Evolutionary conservation across 53 echinoderm and acorn worm species (phyloP).

Genomic region (Crossaster papposus): DNA sequence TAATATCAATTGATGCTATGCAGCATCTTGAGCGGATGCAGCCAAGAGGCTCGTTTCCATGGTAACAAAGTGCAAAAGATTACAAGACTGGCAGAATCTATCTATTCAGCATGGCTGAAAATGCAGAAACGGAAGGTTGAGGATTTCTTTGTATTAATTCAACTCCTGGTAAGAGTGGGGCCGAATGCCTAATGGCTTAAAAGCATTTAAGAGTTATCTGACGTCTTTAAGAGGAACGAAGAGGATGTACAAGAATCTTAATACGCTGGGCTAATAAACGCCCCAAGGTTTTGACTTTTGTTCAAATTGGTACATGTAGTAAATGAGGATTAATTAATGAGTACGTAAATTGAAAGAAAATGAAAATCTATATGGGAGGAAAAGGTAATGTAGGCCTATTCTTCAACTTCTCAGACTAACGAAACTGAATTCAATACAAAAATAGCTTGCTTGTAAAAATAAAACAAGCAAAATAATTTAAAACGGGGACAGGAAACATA

Average conservation of each 20-base stretch:
- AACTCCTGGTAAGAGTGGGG: not conserved
- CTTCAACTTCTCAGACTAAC: not conserved
- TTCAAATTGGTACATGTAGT: not conserved
- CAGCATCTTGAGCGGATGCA: not conserved
- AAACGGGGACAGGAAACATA: not conserved
- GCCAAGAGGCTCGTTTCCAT: not conserved
- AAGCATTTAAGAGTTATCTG: not conserved
- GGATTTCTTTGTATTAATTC: not conserved
- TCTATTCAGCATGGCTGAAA: not conserved
- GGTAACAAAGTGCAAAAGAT: slow-evolving; percentile 22
- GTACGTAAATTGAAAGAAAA: not conserved
- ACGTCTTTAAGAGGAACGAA: not conserved
- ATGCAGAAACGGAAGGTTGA: not conserved
- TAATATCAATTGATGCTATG: not conserved
- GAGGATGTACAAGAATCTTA: not conserved
- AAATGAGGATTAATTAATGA: not conserved
- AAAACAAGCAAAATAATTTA: not conserved
- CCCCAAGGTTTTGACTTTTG: not conserved
- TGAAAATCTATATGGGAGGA: not conserved
- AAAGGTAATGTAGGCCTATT: not conserved
- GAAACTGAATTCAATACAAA: not conserved
- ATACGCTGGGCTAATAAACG: not conserved
- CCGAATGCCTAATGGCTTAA: not conserved
- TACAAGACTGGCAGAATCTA: not conserved
- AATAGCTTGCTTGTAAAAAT: not conserved